Percentiles rank a stretch among this genome's conserved stretches.
Conservation (phyloP, 2,113 vertebrate species). For the Phylloscopus whistleri region DNA sequence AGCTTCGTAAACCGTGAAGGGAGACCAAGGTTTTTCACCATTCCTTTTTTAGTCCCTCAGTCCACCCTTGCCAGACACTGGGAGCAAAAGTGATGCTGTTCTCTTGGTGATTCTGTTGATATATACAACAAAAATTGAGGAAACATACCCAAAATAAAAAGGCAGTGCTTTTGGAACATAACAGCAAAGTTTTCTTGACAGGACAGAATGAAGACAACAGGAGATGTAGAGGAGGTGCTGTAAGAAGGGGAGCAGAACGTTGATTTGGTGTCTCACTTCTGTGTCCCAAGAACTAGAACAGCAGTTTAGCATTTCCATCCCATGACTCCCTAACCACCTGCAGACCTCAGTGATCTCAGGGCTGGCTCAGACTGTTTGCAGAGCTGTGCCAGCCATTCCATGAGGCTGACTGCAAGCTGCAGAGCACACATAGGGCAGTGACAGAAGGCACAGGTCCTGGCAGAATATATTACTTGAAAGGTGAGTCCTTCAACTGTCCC, state of each 20-base stretch:
- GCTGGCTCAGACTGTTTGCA: background rate
- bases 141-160: background rate
- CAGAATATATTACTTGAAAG: background rate
- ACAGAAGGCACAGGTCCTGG: background rate
- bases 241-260: background rate
- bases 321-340: background rate
- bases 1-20: background rate
- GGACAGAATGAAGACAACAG: background rate
- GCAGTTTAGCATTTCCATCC: background rate
- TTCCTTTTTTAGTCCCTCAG: background rate
- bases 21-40: background rate
- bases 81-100: background rate
- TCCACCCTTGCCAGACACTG: background rate
- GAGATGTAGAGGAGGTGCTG: background rate
- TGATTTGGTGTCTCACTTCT: background rate
- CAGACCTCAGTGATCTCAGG: background rate
- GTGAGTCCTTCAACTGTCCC: background rate
- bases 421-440: rapidly evolving
- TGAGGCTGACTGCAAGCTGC: background rate
- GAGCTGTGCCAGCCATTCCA: background rate
- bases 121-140: background rate
- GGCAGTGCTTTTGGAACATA: background rate
- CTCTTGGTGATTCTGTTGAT: background rate
- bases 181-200: background rate
- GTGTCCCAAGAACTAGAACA: background rate